Conservation (phyloP, 2,113 vertebrate genomes). For the Rhinopomastus cyanomelas region DNA sequence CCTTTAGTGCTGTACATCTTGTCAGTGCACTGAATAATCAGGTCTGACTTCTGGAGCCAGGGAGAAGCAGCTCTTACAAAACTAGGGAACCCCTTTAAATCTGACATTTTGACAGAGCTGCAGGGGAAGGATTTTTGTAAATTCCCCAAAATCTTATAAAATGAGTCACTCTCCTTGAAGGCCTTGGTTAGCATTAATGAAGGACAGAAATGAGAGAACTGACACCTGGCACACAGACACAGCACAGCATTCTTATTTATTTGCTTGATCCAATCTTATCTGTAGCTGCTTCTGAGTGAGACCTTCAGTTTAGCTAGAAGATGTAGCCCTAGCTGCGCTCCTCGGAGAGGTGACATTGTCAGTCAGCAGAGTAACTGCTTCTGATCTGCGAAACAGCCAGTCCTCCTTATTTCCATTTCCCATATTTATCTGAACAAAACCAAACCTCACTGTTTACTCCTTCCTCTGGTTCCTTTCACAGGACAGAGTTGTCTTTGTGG, state of each 20-base stretch:
- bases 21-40: not conserved
- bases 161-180: conserved; percentile 45
- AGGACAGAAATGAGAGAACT: not conserved
- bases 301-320: not conserved
- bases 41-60: not conserved
- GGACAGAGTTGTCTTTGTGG: not conserved
- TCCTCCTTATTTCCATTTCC: not conserved
- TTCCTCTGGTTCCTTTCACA: not conserved
- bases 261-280: not conserved
- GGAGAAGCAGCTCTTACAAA: not conserved
- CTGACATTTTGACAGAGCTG: conserved; percentile 12
- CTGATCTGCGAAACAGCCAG: not conserved
- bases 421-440: not conserved
- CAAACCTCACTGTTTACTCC: not conserved
- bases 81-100: not conserved
- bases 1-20: not conserved
- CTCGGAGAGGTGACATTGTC: not conserved
- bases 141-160: conserved; percentile 12
- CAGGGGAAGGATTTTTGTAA: conserved; percentile 3
- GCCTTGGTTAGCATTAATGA: conserved; percentile 60
- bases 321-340: not conserved
- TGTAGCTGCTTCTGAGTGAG: not conserved
- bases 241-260: not conserved
- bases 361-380: not conserved
- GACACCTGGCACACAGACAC: conserved; percentile 47